These are phyloP conservation scores for Phalacrocorax aristotelis DNA, from an alignment of 2,113 vertebrate genomes.

Conservation along the genomic window DNA sequence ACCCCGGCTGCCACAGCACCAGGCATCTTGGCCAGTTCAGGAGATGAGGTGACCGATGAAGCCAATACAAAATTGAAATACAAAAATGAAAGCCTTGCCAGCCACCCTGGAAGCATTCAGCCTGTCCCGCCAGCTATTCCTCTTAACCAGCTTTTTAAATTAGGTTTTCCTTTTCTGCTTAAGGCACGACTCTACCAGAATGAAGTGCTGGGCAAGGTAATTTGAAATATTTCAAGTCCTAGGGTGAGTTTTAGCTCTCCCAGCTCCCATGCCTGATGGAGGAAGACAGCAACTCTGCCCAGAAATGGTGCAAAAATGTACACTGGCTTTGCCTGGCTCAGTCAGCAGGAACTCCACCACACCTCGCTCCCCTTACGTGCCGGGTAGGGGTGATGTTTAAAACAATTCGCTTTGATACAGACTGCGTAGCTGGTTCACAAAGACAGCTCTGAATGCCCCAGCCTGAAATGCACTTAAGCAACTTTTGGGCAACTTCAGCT, in stretches of 20 bases:
- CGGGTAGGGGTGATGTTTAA: fast-evolving
- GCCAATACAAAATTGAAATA: not conserved
- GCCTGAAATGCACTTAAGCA: not conserved
- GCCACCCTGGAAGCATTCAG: not conserved
- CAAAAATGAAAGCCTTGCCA: not conserved
- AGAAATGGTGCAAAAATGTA: not conserved
- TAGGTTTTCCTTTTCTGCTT: not conserved
- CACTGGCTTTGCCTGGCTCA: not conserved
- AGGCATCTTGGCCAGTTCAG: not conserved
- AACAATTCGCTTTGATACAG: fast-evolving
- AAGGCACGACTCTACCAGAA: not conserved
- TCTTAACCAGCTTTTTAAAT: not conserved
- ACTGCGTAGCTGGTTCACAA: fast-evolving
- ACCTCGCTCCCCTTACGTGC: fast-evolving
- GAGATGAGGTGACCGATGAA: not conserved
- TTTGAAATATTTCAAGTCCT: not conserved
- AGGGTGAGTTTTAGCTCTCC: not conserved
- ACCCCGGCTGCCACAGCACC: fast-evolving
- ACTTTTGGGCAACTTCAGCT: not conserved
- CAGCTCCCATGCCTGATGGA: not conserved
- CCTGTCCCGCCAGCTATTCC: not conserved
- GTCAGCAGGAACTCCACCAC: not conserved
- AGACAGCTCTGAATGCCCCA: not conserved
- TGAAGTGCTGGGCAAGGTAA: not conserved
- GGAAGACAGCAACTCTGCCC: not conserved